Evolutionary conservation across 2,113 vertebrate species (phyloP).

Genomic region (Uria lomvia): DNA sequence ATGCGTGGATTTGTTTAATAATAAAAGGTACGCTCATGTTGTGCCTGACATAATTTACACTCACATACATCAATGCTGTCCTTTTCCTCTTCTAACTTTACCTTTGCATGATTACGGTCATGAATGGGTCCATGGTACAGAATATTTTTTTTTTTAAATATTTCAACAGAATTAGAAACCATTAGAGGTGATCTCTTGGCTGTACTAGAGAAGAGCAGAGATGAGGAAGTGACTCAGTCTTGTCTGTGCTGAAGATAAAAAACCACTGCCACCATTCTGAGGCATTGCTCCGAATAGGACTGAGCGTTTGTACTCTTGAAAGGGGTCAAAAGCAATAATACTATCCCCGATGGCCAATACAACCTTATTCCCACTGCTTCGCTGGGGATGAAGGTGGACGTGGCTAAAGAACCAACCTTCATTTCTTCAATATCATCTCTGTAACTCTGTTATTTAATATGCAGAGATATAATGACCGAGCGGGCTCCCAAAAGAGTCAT

Average conservation of each 20-base stretch:
- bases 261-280: background rate
- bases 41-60: background rate
- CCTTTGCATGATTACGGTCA: background rate
- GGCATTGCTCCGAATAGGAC: background rate
- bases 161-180: background rate
- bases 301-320: background rate
- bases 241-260: background rate
- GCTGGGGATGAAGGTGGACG: background rate
- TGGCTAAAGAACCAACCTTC: background rate
- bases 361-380: background rate
- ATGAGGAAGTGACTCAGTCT: background rate
- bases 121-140: background rate
- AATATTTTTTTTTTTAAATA: background rate
- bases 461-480: background rate
- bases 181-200: background rate
- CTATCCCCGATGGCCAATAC: fast-evolving
- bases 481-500: background rate
- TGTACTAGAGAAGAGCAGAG: background rate
- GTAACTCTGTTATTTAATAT: background rate
- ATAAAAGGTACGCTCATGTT: background rate
- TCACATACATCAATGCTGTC: background rate
- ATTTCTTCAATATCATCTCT: background rate
- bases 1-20: background rate
- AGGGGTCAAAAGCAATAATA: background rate
- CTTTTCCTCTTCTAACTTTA: background rate